phyloP scores from a whole-genome alignment of 2,888 invertebrate genomes.

The Archips xylosteana region DNA sequence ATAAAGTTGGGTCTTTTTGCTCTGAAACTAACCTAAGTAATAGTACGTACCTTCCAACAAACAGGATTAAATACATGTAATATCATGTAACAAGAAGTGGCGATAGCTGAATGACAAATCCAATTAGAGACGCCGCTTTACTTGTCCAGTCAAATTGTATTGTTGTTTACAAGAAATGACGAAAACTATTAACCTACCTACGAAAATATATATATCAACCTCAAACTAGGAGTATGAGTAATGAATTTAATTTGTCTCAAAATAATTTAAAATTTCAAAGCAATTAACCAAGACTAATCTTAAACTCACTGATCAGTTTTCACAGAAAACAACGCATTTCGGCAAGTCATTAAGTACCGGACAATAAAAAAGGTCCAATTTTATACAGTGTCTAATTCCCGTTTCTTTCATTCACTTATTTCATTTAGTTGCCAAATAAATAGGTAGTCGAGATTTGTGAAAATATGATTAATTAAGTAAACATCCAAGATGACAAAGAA shows the following conservation, averaged over 20 bases:
- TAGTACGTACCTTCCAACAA: not conserved
- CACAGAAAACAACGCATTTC: not conserved
- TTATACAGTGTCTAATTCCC: no score
- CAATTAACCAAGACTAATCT: not conserved
- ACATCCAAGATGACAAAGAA: not conserved
- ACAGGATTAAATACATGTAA: conserved; percentile 32
- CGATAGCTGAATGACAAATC: conserved; percentile 17
- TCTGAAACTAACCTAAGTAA: not conserved
- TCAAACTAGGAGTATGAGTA: not conserved
- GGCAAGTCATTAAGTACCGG: no score
- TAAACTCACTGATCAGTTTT: not conserved
- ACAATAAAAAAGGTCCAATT: no score
- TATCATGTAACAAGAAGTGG: conserved; percentile 23
- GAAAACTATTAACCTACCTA: not conserved
- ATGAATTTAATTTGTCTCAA: not conserved
- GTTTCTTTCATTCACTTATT: no score
- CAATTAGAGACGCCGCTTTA: conserved; percentile 23
- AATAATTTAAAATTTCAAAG: not conserved
- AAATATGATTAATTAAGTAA: not conserved
- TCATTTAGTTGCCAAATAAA: no score
- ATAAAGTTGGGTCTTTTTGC: not conserved
- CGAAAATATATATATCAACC: no score
- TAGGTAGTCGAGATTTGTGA: no score
- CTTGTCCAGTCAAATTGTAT: not conserved
- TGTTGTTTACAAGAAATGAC: no score